Evolutionary conservation across 1,140 invertebrate genomes (phyloP), one percentile per base, ranked within the genome.

Genomic region (Drosophila rhopaloa): DNA sequence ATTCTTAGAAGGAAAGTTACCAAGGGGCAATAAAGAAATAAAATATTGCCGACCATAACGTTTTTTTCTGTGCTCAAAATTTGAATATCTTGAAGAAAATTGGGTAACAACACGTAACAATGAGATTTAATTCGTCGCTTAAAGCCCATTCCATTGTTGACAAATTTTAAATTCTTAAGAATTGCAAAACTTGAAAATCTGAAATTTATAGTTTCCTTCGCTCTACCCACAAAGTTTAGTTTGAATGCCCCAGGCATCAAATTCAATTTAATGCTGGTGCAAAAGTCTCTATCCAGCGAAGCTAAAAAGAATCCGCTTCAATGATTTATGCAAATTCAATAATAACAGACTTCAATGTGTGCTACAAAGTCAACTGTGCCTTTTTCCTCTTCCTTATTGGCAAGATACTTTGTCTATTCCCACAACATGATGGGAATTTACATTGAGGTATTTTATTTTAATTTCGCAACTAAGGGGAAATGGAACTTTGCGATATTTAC

Each of bases 271-370:
- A 10, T 37, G 40, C 9, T 43, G 47, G 11, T 35, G 13, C 35
- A 70, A n/a, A 57, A 72, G 60, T 38, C 32, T n/a, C 9, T 10
- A 32, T 27, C 27, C 43, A 40, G 16, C 35, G 32, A 37, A 46
- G 70, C 56, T 44, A n/a, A 24, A 60, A 46, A 53, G 44, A 47
- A 46, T 50, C 29, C 67, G 46, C 47, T 40, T 41, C 54, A 53
- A 47, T 61, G 68, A 73, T 61, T 73, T 73, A 73, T 61, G 56
- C 55, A 73, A 73, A 73, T 73, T 60, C 27, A 73, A 73, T 73
- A 61, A 53, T 61, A 61, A 73, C 56, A 73, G 54, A 46, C 27
- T 40, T 13, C 16, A 46, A 59, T 72, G 46, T 43, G 38, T 14
- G 54, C 10, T 13, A 71, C 65, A 48, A 57, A 70, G 66, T 58